phyloP scores from a whole-genome alignment of 2,113 vertebrate genomes.

The Epinephelus moara region DNA sequence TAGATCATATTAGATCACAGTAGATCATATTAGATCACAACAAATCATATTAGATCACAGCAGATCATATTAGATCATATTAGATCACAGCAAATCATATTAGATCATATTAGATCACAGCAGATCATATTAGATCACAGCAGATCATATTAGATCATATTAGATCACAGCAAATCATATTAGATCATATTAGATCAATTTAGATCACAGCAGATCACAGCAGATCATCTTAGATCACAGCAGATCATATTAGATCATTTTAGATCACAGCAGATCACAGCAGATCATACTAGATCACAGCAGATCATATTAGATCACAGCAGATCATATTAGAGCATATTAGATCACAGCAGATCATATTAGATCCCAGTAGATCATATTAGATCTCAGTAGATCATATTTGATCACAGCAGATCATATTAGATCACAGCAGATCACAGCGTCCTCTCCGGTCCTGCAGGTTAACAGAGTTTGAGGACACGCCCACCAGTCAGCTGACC shows the following conservation, averaged over 20 bases:
- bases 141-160: neutral
- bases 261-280: neutral
- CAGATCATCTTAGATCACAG: neutral
- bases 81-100: too few relatives aligned
- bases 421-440: neutral
- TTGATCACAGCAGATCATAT: neutral
- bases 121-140: neutral
- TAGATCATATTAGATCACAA: neutral
- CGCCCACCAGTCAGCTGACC: conserved; percentile 96
- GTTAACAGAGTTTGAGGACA: conserved; percentile 97
- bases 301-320: neutral
- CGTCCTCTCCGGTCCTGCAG: conserved; percentile 70
- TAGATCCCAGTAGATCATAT: too few relatives aligned
- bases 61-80: too few relatives aligned
- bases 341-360: neutral
- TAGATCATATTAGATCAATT: neutral
- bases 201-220: neutral
- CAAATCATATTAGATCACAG: neutral
- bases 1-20: neutral
- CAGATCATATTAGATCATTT: too few relatives aligned
- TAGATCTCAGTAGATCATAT: too few relatives aligned
- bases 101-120: neutral
- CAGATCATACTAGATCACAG: neutral
- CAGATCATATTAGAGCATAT: neutral
- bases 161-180: neutral